phyloP scores from a whole-genome alignment of 1,140 invertebrate species.

The Dufourea novaeangliae region DNA sequence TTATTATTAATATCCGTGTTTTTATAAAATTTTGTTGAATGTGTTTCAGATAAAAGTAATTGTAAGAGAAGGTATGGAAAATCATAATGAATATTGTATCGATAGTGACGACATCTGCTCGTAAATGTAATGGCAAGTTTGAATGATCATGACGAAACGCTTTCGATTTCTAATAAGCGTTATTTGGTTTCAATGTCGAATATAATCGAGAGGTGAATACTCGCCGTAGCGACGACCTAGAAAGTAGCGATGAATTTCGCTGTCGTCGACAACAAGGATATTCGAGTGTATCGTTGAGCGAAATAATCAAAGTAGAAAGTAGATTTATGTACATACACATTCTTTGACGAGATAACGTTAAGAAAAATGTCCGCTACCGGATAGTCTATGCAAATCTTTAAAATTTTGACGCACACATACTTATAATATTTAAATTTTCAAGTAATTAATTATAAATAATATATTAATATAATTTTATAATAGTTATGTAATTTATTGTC shows the following conservation, averaged over 20 bases:
- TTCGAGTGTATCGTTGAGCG: background rate
- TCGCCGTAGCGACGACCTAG: conserved; percentile 1
- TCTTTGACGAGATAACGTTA: background rate
- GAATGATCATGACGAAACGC: conserved; percentile 10
- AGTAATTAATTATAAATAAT: too few species aligned
- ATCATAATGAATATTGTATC: too few species aligned
- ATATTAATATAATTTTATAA: too few species aligned
- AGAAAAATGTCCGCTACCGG: background rate
- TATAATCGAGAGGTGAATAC: conserved; percentile 12
- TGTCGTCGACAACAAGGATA: background rate
- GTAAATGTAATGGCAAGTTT: background rate
- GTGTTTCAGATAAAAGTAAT: too few species aligned
- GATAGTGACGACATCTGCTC: background rate
- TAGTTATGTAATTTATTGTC: too few species aligned
- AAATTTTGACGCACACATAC: too few species aligned
- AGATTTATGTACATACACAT: background rate
- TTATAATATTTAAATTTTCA: too few species aligned
- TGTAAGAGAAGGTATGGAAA: too few species aligned
- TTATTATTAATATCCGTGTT: too few species aligned
- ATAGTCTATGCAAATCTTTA: background rate
- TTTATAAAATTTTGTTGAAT: too few species aligned
- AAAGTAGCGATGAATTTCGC: conserved; percentile 34
- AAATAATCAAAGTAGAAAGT: conserved; percentile 31
- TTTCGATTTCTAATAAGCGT: conserved; percentile 36
- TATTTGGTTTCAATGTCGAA: conserved; percentile 10